Base-by-base conservation (phyloP, 2,113 vertebrate genomes). In the Spea bombifrons region DNA sequence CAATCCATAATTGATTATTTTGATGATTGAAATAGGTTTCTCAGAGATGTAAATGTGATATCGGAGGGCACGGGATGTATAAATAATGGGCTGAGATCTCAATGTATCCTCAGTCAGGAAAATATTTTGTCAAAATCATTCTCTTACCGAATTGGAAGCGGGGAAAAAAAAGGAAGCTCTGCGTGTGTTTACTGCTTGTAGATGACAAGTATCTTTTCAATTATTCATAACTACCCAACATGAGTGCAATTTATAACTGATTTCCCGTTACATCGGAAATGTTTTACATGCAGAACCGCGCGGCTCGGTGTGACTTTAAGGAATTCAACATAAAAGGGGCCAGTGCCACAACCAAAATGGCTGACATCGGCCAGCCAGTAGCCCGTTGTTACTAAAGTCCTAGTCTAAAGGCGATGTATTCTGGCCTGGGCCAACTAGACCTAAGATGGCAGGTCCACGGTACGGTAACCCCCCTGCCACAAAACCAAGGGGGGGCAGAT, bases 141-240 rank as follows among this genome's bases (percentile, higher is more conserved):
- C 8, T 3, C 2, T 44, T 67, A 5, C 44, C 30, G 45, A 44
- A 67, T 67, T 46, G 4, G 17, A 67, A 46, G 30, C 30, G 30
- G 17, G 43, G 12, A 45, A 7, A 57, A 59, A 13, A 59, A 44
- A 73, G 30, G 8, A 55, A 30, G 30, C 30, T 30, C 30, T 30
- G 12, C 55, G 10, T 53, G 53, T 61, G 44, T 73, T 57, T 73
- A 61, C 71, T 63, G 30, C 47, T 48, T 30, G 9, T 12, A 49
- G 5, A 44, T 47, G 43, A 16, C 45, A n/a, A 59, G 59, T 49
- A 65, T 75, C 61, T 43, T 44, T 9, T 75, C 61, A 66, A 75
- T 66, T 66, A 75, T 75, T 75, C 48, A 75, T 15, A 65, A 43
- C 48, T 12, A 66, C 8, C 61, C 3, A 16, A 50, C 30, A 73